Evolutionary conservation across 2,888 invertebrate species (phyloP), one percentile per base, ranked within the genome.

Genomic region (Parnassius smintheus): DNA sequence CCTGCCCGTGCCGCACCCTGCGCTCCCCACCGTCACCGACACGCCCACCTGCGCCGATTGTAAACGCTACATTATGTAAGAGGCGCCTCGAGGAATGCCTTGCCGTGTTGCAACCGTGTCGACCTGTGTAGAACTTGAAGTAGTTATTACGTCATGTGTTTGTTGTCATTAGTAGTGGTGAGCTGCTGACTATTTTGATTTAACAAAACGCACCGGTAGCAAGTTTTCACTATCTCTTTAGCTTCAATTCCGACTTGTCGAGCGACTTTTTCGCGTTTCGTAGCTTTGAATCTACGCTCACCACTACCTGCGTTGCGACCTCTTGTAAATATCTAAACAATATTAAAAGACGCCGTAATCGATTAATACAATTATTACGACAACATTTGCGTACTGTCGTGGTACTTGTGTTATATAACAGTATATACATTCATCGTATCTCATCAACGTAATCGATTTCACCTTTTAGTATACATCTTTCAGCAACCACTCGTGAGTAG

Each of bases 11-110:
- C 65, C 81, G 76, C 74, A 78, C 77, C 65, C 75, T 75, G 65
- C 73, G 70, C 85, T 92, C 76, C 90, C 93, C 86, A 86, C 89
- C 90, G 90, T 93, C 79, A 91, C 89, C 90, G 90, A 93, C 80
- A 91, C 93, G 72, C 94, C 94, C 65, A 91, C 93, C 86, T 98
- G 98, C 93, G 94, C 94, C 81, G 96, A 96, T 81, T 98, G 98
- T 93, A 96, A 96, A 91, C 94, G 95, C 87, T 93, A 95, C 82
- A 96, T 97, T 88, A 95, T 96, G 97, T 97, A 95, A 96, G 95
- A 95, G 92, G 88, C 87, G 82, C 75, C 80, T 76, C 68, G 76
- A 77, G 78, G 84, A 82, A 85, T 90, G 90, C 83, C 86, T 85
- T 83, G 83, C 86, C 86, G 87, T 86, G 89, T 89, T 91, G 91